Evolutionary conservation across 2,113 vertebrate species (phyloP).

Genomic region (Pedetes capensis): DNA sequence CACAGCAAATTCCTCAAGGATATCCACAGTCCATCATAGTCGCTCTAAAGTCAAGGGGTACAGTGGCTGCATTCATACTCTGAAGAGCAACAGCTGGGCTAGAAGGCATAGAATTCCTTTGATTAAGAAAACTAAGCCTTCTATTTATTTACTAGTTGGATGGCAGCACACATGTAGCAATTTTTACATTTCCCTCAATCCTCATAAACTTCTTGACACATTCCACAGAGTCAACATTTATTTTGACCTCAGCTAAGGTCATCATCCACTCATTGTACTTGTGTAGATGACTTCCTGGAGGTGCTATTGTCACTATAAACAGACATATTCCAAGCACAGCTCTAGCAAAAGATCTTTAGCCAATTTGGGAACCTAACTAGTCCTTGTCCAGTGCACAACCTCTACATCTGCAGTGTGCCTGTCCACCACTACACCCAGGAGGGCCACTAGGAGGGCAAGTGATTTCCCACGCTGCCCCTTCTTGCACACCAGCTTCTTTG

Average conservation of each 20-base stretch:
- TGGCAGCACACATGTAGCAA: background rate
- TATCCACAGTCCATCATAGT: background rate
- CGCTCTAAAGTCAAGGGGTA: background rate
- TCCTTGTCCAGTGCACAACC: background rate
- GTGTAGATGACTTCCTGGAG: background rate
- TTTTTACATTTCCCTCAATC: conserved; percentile 39
- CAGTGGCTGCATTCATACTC: background rate
- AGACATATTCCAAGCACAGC: background rate
- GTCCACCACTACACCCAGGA: rapidly evolving
- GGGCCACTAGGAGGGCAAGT: background rate
- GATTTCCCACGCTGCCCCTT: background rate
- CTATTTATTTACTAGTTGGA: background rate
- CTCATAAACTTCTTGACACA: conserved; percentile 21
- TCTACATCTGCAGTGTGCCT: background rate
- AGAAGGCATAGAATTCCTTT: too few relatives aligned
- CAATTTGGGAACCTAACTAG: rapidly evolving
- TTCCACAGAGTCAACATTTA: background rate
- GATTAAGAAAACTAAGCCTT: background rate
- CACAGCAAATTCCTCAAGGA: conserved; percentile 3
- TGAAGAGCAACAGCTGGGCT: background rate
- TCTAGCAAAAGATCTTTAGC: background rate
- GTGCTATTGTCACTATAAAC: background rate
- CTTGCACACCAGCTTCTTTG: background rate
- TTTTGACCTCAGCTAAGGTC: background rate
- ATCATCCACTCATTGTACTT: background rate